Conservation (phyloP, 1,140 invertebrate species). For the silkworm (Bombyx mori) region DNA sequence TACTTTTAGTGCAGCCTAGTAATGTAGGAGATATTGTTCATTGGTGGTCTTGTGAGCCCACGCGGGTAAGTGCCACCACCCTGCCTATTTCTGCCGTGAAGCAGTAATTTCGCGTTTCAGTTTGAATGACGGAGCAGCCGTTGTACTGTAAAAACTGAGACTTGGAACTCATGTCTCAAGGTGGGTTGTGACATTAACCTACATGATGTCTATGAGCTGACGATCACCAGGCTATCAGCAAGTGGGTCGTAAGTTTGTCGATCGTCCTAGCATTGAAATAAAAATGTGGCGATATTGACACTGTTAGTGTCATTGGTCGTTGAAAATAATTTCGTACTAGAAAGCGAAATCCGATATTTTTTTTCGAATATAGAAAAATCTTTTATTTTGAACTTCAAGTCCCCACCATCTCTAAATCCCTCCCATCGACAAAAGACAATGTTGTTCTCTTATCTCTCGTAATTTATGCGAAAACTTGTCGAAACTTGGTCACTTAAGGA, state of each 20-base stretch:
- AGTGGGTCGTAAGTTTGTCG: not conserved
- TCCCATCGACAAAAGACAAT: constrained; percentile 23
- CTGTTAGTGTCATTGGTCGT: not conserved
- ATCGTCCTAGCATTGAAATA: not conserved
- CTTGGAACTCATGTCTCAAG: too few relatives aligned
- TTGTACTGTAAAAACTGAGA: too few relatives aligned
- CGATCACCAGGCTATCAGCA: too few relatives aligned
- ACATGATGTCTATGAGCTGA: too few relatives aligned
- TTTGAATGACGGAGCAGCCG: too few relatives aligned
- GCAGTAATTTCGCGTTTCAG: too few relatives aligned
- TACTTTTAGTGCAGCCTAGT: too few relatives aligned
- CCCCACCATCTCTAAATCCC: not conserved
- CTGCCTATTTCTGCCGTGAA: too few relatives aligned
- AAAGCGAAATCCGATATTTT: not conserved
- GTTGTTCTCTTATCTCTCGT: constrained; percentile 37
- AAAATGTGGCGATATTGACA: not conserved
- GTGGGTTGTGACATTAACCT: too few relatives aligned
- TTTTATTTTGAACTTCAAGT: not conserved
- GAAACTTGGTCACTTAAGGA: constrained; percentile 37
- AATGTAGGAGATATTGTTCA: too few relatives aligned
- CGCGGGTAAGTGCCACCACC: too few relatives aligned
- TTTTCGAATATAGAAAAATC: not conserved
- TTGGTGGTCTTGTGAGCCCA: too few relatives aligned
- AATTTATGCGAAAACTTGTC: constrained; percentile 37
- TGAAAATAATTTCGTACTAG: not conserved